Percentiles rank a stretch among this genome's conserved stretches.
phyloP scores from a whole-genome alignment of 2,797 vertebrate genomes.

The Onychomys arenicola region DNA sequence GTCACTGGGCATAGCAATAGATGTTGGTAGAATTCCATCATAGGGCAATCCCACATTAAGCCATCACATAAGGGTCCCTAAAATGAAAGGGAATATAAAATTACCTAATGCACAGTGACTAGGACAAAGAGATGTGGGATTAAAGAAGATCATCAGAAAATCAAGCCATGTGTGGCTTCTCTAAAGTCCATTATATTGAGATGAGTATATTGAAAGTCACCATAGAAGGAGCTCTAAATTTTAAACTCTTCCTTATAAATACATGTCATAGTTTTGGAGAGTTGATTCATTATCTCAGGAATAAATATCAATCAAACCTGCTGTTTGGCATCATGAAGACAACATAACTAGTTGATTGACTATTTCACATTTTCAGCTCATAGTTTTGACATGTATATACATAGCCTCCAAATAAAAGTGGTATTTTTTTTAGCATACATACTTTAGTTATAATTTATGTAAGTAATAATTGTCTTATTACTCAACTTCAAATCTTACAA shows the following conservation, averaged over 20 bases:
- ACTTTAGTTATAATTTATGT: conserved; percentile 48
- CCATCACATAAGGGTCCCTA: neutral
- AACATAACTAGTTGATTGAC: conserved; percentile 50
- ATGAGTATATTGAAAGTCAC: neutral
- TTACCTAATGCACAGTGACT: neutral
- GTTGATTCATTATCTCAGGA: neutral
- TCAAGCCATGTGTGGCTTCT: neutral
- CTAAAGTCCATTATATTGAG: neutral
- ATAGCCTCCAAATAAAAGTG: conserved; percentile 61
- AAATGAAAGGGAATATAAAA: neutral
- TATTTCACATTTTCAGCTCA: conserved; percentile 26
- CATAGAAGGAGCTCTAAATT: neutral
- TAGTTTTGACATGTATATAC: conserved; percentile 66
- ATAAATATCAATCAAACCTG: conserved; percentile 54
- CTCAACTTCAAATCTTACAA: neutral
- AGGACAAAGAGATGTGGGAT: neutral
- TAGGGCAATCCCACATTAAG: neutral
- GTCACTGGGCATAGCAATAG: neutral
- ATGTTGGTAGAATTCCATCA: neutral
- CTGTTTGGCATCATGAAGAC: conserved; percentile 47
- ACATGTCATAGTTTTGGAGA: neutral
- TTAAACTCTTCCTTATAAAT: neutral
- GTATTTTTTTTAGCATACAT: conserved; percentile 66
- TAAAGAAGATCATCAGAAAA: neutral
- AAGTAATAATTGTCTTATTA: neutral